phyloP scores from a whole-genome alignment of 2,113 vertebrate species.

The Pipra filicauda region DNA sequence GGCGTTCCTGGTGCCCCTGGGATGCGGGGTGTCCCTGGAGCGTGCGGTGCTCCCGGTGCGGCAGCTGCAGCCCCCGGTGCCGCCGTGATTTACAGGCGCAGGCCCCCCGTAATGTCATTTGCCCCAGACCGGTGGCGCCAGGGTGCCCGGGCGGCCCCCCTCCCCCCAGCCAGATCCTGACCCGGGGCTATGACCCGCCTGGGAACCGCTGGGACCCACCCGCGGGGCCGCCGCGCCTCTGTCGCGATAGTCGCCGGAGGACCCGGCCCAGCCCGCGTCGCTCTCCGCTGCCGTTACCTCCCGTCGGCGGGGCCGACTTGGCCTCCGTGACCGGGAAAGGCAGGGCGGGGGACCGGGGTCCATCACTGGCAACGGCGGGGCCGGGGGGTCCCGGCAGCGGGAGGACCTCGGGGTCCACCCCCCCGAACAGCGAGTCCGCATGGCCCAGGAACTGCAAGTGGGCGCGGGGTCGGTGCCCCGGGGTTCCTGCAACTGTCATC shows the following conservation, averaged over 20 bases:
- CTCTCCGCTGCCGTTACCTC: neutral
- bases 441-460: neutral
- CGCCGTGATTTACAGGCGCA: conserved; percentile 37
- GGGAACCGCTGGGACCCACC: neutral
- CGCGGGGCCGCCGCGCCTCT: neutral
- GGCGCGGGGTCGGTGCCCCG: neutral
- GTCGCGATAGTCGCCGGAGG: neutral
- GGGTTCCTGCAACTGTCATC: neutral
- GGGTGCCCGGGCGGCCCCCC: neutral
- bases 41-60: neutral
- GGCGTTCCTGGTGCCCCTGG: neutral
- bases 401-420: too few species aligned
- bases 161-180: neutral
- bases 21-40: neutral
- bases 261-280: neutral
- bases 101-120: conserved; percentile 58
- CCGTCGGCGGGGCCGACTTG: neutral
- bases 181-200: neutral
- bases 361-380: neutral
- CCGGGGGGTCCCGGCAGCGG: too few species aligned
- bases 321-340: neutral
- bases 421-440: neutral
- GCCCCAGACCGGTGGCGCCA: conserved; percentile 57
- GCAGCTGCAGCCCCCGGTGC: conserved; percentile 45
- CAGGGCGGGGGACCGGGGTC: neutral